Evolutionary conservation across 1,140 invertebrate species (phyloP), one percentile per base, ranked within the genome.

Genomic region (Drosophila ficusphila): DNA sequence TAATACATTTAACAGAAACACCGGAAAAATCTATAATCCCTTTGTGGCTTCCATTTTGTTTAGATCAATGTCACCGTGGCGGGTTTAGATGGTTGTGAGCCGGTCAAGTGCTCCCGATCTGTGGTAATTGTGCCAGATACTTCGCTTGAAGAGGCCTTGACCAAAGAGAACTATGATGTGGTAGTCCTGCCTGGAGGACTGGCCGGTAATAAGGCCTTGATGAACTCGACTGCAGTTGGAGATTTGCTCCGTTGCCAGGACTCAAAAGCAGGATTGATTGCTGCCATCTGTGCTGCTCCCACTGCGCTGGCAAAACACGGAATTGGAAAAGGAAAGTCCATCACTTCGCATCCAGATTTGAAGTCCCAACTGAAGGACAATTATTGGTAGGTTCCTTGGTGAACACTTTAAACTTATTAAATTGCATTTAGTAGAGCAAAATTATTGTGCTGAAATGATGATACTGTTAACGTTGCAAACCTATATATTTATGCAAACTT

Each of bases 201-300:
- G 11, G 95, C 94, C 41, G 98, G 98, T 8, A 94, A 97, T 0
- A 94, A 98, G 82, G 94, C 94, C 39, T 94, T 99, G 52, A 93
- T 94, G 39, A 92, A 95, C 92, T 97, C 96, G 31, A 65, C 90
- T 34, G 92, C 93, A 54, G 95, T 99, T 38, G 97, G 97, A 0
- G 92, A 94, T 18, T 75, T 99, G 3, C 90, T 99, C 6, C 94
- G 96, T 85, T 92, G 95, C 6, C 97, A 99, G 89, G 96, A 99
- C 90, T 93, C 92, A 0, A 90, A 91, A 70, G 95, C 95, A 0
- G 92, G 94, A 69, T 89, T 96, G 7, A 95, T 99, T 71, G 98
- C 96, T 42, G 98, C 98, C 9, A 99, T 98, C 69, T 98, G 97
- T 94, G 97, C 97, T 93, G 96, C 96, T 21, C 98, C 98, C 1